Conservation (phyloP, 2,888 invertebrate species). For the Volucella bombylans region DNA sequence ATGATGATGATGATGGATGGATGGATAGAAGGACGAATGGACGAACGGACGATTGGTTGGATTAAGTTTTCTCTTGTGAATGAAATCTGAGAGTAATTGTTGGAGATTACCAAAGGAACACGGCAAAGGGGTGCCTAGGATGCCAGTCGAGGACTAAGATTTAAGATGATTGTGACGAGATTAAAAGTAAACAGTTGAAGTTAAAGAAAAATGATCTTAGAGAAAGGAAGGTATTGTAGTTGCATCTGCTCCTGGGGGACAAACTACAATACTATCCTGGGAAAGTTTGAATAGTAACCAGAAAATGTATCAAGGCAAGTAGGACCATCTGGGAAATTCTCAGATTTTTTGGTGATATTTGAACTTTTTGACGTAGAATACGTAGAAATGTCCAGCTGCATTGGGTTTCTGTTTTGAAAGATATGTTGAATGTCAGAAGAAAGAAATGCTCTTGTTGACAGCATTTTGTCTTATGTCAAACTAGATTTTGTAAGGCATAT, state of each 20-base stretch:
- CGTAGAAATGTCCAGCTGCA: no score
- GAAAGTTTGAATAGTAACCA: constrained; percentile 1
- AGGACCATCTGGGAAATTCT: neutral
- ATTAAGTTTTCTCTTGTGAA: constrained; percentile 12
- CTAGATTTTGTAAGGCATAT: no score
- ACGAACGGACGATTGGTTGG: constrained; percentile 11
- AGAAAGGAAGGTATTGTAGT: constrained; percentile 15
- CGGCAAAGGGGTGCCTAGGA: constrained; percentile 24
- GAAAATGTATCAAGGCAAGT: neutral
- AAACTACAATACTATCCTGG: constrained; percentile 19
- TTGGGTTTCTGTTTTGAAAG: no score
- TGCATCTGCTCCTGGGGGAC: constrained; percentile 42
- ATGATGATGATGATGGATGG: constrained; percentile 43
- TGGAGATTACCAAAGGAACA: neutral
- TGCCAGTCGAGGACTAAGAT: constrained; percentile 29
- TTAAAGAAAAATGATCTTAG: neutral
- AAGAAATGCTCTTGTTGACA: no score
- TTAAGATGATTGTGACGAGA: constrained; percentile 66
- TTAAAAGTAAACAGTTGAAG: constrained; percentile 52
- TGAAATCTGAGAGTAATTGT: constrained; percentile 58
- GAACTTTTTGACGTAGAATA: no score
- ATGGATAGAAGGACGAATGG: constrained; percentile 9
- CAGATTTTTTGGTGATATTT: no score
- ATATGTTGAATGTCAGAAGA: no score
- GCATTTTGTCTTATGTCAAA: no score